phyloP scores from a whole-genome alignment of 2,888 invertebrate genomes.

The Linyphia triangularis region DNA sequence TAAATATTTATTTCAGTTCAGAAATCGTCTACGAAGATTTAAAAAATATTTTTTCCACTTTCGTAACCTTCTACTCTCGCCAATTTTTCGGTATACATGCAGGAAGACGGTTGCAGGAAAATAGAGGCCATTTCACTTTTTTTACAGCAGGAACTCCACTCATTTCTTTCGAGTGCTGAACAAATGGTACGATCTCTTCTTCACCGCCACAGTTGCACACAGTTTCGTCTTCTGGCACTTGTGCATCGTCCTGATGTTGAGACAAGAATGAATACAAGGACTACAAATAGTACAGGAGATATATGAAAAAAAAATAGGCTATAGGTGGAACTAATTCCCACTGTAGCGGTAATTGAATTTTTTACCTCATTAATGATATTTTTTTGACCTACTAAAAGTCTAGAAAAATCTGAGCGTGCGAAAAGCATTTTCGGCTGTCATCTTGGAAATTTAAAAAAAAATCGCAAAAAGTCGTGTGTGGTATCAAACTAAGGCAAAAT shows the following conservation, averaged over 20 bases:
- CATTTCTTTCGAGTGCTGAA: neutral
- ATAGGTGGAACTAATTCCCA: too few relatives aligned
- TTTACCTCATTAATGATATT: too few relatives aligned
- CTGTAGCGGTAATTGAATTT: too few relatives aligned
- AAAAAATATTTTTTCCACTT: too few relatives aligned
- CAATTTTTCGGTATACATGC: neutral
- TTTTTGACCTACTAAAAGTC: too few relatives aligned
- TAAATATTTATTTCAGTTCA: too few relatives aligned
- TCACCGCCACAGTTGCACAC: constrained; percentile 9
- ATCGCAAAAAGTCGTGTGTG: too few relatives aligned
- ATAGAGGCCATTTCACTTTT: neutral
- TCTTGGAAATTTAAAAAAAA: too few relatives aligned
- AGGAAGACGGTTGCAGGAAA: constrained; percentile 31
- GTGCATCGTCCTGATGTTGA: neutral
- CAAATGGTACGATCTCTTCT: constrained; percentile 6
- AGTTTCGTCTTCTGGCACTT: neutral
- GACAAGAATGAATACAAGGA: neutral
- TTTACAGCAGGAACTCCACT: neutral
- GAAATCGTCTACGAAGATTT: too few relatives aligned
- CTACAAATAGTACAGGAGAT: neutral
- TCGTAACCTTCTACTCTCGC: neutral
- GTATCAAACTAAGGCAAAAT: too few relatives aligned
- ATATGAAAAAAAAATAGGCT: neutral
- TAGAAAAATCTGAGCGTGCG: too few relatives aligned
- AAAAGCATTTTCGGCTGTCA: too few relatives aligned